Evolutionary conservation across 2,113 vertebrate genomes (phyloP).

Genomic region (Tyto alba): DNA sequence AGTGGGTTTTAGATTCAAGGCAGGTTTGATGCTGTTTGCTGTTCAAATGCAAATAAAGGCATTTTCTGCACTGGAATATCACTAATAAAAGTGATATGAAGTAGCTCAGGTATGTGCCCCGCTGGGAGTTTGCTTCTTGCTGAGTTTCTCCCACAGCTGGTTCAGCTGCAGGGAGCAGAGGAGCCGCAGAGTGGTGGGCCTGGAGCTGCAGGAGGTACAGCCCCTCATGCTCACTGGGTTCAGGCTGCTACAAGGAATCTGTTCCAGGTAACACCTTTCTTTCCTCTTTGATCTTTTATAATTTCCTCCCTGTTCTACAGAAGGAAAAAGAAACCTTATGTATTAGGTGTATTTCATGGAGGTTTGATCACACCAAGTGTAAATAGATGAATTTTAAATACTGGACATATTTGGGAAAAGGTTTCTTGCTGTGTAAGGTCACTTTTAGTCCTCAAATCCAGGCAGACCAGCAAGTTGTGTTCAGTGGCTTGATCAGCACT

Average conservation of each 20-base stretch:
- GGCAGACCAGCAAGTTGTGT: neutral
- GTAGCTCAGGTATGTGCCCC: neutral
- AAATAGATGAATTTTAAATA: neutral
- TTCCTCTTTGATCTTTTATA: neutral
- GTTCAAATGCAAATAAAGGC: neutral
- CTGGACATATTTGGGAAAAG: neutral
- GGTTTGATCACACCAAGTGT: neutral
- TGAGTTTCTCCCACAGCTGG: neutral
- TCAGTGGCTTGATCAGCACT: neutral
- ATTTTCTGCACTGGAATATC: neutral
- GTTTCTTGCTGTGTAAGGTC: neutral
- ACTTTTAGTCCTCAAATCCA: neutral
- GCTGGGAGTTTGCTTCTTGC: neutral
- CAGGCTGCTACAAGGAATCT: neutral
- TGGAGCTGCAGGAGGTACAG: neutral
- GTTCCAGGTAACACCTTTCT: neutral
- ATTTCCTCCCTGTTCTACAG: neutral
- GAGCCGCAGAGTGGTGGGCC: fast-evolving
- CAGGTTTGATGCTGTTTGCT: neutral
- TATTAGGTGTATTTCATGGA: neutral
- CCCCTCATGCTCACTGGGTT: neutral
- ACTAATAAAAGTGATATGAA: neutral
- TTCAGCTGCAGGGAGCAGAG: neutral
- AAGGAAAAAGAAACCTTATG: neutral
- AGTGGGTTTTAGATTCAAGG: neutral